Conservation (phyloP, 1,140 invertebrate species). For the Dendroctonus valens region DNA sequence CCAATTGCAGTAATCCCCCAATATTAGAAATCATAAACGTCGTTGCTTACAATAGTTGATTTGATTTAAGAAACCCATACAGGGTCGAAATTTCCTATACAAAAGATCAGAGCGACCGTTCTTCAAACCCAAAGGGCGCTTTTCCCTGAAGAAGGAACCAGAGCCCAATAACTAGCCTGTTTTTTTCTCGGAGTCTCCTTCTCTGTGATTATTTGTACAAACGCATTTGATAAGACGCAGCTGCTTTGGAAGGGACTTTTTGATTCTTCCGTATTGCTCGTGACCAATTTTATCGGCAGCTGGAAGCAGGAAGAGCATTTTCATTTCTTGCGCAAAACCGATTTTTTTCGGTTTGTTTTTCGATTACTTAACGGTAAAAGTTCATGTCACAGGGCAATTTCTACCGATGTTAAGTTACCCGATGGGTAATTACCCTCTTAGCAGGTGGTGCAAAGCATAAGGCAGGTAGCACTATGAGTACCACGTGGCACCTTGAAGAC, state of each 20-base stretch:
- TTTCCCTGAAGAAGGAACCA: slow-evolving; percentile 8
- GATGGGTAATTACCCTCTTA: slow-evolving; percentile 10
- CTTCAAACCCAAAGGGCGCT: not conserved
- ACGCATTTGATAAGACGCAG: slow-evolving; percentile 8
- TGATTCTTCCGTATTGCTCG: slow-evolving; percentile 1
- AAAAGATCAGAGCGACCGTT: too few relatives aligned
- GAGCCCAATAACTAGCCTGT: not conserved
- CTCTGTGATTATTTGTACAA: too few relatives aligned
- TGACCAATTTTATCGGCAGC: not conserved
- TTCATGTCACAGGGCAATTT: slow-evolving; percentile 27
- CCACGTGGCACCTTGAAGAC: slow-evolving; percentile 17
- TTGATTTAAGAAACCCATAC: too few relatives aligned
- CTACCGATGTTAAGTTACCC: not conserved
- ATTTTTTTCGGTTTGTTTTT: too few relatives aligned
- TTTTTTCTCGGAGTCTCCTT: too few relatives aligned
- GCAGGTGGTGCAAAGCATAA: slow-evolving; percentile 27
- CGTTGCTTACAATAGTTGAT: too few relatives aligned
- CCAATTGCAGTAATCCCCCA: too few relatives aligned
- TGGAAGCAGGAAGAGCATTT: too few relatives aligned
- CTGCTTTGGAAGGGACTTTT: slow-evolving; percentile 7
- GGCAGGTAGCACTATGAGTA: slow-evolving; percentile 35
- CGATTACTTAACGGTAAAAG: not conserved
- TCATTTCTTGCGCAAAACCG: too few relatives aligned
- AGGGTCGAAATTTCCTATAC: too few relatives aligned
- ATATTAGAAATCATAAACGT: too few relatives aligned